Percentiles rank a stretch among this genome's conserved stretches.
phyloP scores from a whole-genome alignment of 2,113 vertebrate genomes.

The Hemibagrus wyckioides region DNA sequence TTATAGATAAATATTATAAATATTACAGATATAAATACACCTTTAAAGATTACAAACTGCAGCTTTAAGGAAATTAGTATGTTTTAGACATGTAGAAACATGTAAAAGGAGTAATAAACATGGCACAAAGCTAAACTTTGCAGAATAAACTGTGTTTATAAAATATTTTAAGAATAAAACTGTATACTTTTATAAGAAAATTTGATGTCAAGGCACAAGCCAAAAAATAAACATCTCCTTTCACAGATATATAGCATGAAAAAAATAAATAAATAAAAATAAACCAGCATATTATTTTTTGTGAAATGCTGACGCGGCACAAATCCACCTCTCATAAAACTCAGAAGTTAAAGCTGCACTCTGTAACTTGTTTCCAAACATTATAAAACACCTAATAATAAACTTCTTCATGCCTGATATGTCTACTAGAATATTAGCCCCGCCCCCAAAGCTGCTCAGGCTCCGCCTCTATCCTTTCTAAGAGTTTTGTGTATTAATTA shows the following conservation, averaged over 20 bases:
- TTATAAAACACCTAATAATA: background rate
- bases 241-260: background rate
- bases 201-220: background rate
- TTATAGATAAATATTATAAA: too few species aligned
- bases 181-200: background rate
- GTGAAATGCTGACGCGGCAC: background rate
- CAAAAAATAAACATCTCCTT: background rate
- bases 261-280: background rate
- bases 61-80: background rate
- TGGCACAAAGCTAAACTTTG: background rate
- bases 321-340: background rate
- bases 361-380: background rate
- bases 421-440: background rate
- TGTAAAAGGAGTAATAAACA: background rate
- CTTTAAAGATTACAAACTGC: background rate
- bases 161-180: background rate
- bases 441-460: background rate
- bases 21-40: background rate
- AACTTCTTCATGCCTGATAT: background rate
- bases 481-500: background rate
- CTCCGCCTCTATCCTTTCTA: background rate
- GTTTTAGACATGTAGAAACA: background rate
- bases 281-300: background rate
- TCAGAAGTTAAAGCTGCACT: background rate
- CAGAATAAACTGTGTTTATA: background rate